Percentiles rank a stretch among this genome's conserved stretches.
Conservation (phyloP, 2,888 invertebrate genomes). For the Clusia tigrina region DNA sequence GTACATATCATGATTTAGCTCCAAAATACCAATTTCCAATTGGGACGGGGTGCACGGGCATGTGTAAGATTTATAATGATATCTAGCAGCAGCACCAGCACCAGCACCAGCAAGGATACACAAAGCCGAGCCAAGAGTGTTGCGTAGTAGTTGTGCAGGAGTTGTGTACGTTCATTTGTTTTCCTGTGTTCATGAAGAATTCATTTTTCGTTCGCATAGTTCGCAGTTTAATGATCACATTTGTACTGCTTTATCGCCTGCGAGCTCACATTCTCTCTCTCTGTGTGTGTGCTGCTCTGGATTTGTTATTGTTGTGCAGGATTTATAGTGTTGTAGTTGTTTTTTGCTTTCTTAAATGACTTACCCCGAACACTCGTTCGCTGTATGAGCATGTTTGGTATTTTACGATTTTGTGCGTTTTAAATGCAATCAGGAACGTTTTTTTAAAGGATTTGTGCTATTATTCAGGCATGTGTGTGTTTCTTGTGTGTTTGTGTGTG, state of each 20-base stretch:
- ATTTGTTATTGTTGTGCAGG: conserved; percentile 1
- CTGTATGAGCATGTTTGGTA: not conserved
- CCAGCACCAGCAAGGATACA: conserved; percentile 8
- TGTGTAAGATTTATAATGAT: conserved; percentile 17
- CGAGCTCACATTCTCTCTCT: conserved; percentile 6
- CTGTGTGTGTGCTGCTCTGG: not conserved
- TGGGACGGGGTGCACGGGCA: too few species aligned
- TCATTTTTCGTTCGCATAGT: not conserved
- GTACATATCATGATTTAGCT: too few species aligned
- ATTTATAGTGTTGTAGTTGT: too few species aligned
- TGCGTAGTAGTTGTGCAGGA: too few species aligned
- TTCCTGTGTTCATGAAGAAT: not conserved
- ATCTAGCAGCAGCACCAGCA: not conserved
- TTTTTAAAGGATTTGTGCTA: conserved; percentile 3
- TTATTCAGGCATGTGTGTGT: not conserved
- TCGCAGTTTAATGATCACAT: too few species aligned
- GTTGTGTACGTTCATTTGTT: conserved; percentile 3
- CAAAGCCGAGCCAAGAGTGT: not conserved
- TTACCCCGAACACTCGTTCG: not conserved
- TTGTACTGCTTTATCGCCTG: not conserved
- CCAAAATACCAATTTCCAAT: conserved; percentile 8
- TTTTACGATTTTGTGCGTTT: not conserved
- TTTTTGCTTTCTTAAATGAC: not conserved
- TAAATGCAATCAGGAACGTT: not conserved
- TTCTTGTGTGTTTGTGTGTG: conserved; percentile 13